These are phyloP conservation scores for Microplitis deprimator DNA, from an alignment of 2,888 invertebrate genomes.

Conservation along the genomic window DNA sequence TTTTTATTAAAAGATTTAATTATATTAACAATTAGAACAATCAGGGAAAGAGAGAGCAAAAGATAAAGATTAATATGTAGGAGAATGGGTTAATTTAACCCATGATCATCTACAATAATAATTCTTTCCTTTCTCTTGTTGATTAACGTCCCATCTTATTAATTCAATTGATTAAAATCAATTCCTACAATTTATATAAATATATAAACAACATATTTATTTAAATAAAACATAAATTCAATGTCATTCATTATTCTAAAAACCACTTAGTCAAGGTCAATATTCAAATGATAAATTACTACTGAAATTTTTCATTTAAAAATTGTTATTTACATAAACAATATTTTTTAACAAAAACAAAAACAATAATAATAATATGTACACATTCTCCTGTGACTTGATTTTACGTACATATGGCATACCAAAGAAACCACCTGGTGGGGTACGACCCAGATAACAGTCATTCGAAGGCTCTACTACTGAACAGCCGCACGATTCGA, in stretches of 20 bases:
- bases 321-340: background rate
- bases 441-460: slow-evolving; percentile 68
- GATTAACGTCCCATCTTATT: background rate
- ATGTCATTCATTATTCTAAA: too few species aligned
- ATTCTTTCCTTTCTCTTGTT: slow-evolving; percentile 19
- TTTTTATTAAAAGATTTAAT: background rate
- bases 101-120: slow-evolving; percentile 10
- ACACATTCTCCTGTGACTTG: slow-evolving; percentile 18
- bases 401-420: slow-evolving; percentile 49
- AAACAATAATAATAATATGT: slow-evolving; percentile 11
- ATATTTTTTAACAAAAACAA: background rate
- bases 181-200: background rate
- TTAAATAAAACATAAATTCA: background rate
- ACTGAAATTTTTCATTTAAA: background rate
- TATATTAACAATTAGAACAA: background rate
- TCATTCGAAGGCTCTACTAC: slow-evolving; percentile 64
- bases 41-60: background rate
- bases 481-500: slow-evolving; percentile 41
- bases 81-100: slow-evolving; percentile 38
- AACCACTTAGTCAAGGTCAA: too few species aligned
- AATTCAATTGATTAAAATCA: slow-evolving; percentile 22
- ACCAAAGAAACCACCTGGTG: slow-evolving; percentile 51
- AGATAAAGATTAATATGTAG: slow-evolving; percentile 20
- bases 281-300: too few species aligned
- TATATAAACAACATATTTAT: background rate